Base-by-base conservation (phyloP, 2,888 invertebrate genomes). In the Nebria salina region DNA sequence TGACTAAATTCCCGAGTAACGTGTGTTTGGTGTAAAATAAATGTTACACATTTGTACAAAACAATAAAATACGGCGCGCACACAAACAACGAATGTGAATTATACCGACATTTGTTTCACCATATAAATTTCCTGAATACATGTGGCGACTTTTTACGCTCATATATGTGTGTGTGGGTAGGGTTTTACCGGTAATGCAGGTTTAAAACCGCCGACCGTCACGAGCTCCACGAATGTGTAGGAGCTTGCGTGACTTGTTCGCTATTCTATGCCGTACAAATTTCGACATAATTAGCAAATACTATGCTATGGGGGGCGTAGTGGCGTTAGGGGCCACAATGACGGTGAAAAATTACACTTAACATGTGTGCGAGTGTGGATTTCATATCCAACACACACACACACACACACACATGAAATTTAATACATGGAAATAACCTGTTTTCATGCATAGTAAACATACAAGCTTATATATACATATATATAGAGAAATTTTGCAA, bases 231-330 rank as follows among this genome's bases (percentile, higher is more conserved):
- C 34, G 34, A 34, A 4, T 54, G 54, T 54, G 13, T 54, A 54
- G 54, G 43, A 54, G 25, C 43, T 76, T 26, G 77, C 77, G 77
- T 77, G 72, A 77, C 77, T 77, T 65, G 77, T 77, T 70, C 77
- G 8, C 13, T 54, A 54, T 15, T 54, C 13, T 54, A 54, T 15
- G 72, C 20, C 77, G 72, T 72, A 77, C 77, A 77, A 77, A 77
- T 77, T 77, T 77, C 72, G 77, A 65, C 77, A 77, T 77, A 77
- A 77, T 77, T 77, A 77, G 77, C 72, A 72, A 77, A 77, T 72
- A 72, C 9, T 54, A 54, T 25, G 66, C 76, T 13, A 25, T 0
- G n/a, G 72, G 64, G 72, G 54, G n/a, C n/a, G n/a, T 54, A 13
- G 7, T 5, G 72, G 64, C 64, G 54, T 25, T 5, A 25, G 64